Base-by-base conservation (phyloP, 1,140 invertebrate genomes). In the Zaprionus tsacasi region DNA sequence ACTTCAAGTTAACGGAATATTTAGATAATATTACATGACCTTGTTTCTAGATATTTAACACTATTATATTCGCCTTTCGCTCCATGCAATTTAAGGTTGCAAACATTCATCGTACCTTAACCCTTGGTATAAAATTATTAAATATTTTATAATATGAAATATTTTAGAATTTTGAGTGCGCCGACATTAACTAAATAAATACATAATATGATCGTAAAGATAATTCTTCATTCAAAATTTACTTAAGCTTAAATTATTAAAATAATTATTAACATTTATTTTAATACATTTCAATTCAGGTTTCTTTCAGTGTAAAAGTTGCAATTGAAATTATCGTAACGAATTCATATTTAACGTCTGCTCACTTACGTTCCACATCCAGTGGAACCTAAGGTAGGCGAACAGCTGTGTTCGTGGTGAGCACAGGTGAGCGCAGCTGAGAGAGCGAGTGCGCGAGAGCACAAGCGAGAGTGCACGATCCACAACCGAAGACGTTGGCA, bases 381-480 rank as follows among this genome's bases (percentile, higher is more conserved):
- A 55, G 50, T 77, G 74, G 64, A 77, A 68, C 74, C 12, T 40
- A 74, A 45, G 25, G 10, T 15, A 15, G 2, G 1, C 43, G 12
- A 73, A 69, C 69, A 79, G 77, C 74, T 79, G 69, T 63, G 25
- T 21, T 21, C 65, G n/a, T 40, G 54, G 45, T 50, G 45, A 50
- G 35, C 54, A 50, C 50, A 76, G 30, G 72, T 71, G 61, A 78
- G 67, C 59, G 38, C 40, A 52, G 67, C 27, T 70, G 59, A 75
- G 72, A 64, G 43, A 13, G 13, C 21, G 27, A 38, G 43, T 55
- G 21, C 6, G 13, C 35, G 27, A 45, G 70, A 35, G 45, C 11
- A 8, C 10, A 54, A 66, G 27, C 3, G 65, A 60, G 67, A 76
- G 68, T 36, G 59, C 63, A 60, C 77, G 77, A 79, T 79, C 77